A percentile compares a stretch with the other conserved stretches of the same genome.
phyloP scores from a whole-genome alignment of 2,113 vertebrate genomes.

The Elanoides forficatus region DNA sequence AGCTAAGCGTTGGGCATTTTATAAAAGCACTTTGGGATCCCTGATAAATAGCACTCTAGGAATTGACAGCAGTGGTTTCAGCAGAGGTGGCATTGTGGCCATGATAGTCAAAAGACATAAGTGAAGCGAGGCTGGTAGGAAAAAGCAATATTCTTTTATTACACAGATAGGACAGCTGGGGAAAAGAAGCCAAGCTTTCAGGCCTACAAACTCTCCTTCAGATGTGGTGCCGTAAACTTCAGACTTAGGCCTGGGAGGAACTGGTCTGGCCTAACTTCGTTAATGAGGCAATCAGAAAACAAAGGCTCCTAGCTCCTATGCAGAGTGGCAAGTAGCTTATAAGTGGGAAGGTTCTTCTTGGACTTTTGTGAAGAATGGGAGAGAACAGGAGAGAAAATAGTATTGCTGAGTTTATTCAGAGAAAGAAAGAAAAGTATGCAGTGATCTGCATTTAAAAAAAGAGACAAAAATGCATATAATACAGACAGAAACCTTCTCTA shows the following conservation, averaged over 20 bases:
- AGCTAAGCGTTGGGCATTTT: neutral
- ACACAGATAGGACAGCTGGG: neutral
- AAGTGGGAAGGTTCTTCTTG: neutral
- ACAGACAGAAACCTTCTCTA: neutral
- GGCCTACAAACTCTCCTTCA: neutral
- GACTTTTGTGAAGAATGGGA: neutral
- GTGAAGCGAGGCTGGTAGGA: neutral
- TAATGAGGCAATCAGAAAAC: neutral
- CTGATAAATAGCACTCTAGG: neutral
- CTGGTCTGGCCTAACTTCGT: neutral
- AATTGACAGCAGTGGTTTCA: neutral
- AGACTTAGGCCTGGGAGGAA: neutral
- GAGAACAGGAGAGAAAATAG: neutral
- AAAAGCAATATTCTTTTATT: neutral
- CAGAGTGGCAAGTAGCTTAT: neutral
- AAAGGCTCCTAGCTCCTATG: neutral
- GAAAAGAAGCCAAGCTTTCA: neutral
- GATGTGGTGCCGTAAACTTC: neutral
- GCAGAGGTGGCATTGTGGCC: neutral
- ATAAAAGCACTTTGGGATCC: neutral
- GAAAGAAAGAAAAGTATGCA: neutral
- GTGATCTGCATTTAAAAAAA: neutral
- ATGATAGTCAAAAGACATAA: neutral
- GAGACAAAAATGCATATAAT: neutral
- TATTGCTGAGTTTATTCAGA: neutral